Conservation (phyloP, 1,140 invertebrate species). For the Patella vulgata region DNA sequence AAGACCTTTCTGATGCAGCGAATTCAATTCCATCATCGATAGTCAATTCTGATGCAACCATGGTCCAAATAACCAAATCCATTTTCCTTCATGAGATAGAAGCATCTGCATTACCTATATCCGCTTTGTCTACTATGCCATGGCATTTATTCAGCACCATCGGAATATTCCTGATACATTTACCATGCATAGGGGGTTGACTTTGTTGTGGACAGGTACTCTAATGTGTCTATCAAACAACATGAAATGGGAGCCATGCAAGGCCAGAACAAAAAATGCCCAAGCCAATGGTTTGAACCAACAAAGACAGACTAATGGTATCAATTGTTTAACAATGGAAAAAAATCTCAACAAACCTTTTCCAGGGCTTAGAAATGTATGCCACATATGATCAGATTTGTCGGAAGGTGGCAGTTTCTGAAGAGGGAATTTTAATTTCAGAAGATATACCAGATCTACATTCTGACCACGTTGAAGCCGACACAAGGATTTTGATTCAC, state of each 20-base stretch:
- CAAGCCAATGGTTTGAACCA: background rate
- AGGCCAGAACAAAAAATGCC: no score
- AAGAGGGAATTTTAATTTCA: no score
- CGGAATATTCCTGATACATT: background rate
- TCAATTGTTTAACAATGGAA: slow-evolving; percentile 1
- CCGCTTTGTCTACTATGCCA: background rate
- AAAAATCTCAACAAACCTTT: background rate
- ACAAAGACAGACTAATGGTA: background rate
- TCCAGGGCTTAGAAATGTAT: background rate
- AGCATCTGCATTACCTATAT: background rate
- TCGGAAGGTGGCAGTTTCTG: no score
- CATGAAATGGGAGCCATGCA: no score
- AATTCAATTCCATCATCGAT: background rate
- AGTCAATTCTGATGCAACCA: background rate
- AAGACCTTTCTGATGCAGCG: background rate
- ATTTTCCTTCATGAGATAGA: background rate
- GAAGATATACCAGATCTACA: slow-evolving; percentile 3
- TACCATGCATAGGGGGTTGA: background rate
- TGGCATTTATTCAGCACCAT: background rate
- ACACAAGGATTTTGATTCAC: background rate
- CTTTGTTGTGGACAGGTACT: slow-evolving; percentile 2
- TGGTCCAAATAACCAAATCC: background rate
- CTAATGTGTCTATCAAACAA: background rate
- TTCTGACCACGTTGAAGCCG: no score
- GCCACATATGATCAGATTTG: no score